Base-by-base conservation (phyloP, 1,140 invertebrate species). In the Drosophila repleta region DNA sequence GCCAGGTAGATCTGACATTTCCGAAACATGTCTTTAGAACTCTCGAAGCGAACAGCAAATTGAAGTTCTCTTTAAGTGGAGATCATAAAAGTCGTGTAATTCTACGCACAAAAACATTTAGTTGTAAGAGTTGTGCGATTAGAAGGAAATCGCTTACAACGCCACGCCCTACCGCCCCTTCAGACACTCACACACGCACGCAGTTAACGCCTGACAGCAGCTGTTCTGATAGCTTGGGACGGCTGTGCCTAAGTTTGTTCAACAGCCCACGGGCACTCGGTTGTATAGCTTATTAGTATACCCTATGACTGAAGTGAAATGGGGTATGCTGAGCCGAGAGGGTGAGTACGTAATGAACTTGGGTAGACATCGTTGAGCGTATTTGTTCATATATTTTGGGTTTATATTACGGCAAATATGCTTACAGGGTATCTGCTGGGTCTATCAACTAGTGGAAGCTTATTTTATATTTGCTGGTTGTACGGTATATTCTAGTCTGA, bases 111-210 rank as follows among this genome's bases (percentile, higher is more conserved):
- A 57, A 57, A 76, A 66, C 45, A 80, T 84, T 73, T 79, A 71
- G 81, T 74, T 85, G 61, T 87, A 64, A 87, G 65, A 82, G 79
- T 76, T 76, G 75, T 88, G 39, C 68, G 75, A 11, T 87, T 88
- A 79, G 58, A 81, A 58, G 81, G 81, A 71, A 85, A 80, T 84
- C 70, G 52, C 82, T 78, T 75, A 87, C 82, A 87, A 63, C 18
- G 63, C 15, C 6, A 4, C 13, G 20, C 26, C n/a, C 29, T 13
- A n/a, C 10, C n/a, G n/a, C 17, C 3, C 20, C 24, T n/a, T 0
- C 1, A 15, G 17, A 7, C 26, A 4, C 39, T 2, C 37, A 7
- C 26, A 10, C 39, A 8, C n/a, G 32, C 26, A 20, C 39, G 17
- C 37, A 20, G 18, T 21, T 46, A 18, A 46, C 43, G 21, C 43